Base-by-base conservation (phyloP, 2,888 invertebrate genomes). In the Atrina japonica region DNA sequence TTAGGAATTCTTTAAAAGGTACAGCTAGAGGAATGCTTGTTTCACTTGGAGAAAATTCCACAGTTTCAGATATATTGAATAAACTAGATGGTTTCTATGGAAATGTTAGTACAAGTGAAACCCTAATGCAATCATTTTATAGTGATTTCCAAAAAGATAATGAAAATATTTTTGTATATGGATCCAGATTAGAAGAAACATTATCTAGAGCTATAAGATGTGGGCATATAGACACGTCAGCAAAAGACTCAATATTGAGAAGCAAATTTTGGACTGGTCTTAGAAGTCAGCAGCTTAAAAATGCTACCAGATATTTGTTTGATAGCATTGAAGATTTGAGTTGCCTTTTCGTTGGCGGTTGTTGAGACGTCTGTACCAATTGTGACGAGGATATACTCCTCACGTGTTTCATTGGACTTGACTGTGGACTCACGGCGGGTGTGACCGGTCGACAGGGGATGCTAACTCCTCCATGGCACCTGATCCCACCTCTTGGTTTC, bases 251-350 rank as follows among this genome's bases (percentile, higher is more conserved):
- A 14, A 14, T 14, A n/a, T 43, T 43, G n/a, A 43, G 16, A 1
- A 16, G 43, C 43, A 43, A 35, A 29, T 27, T 29, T 56, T 11
- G 49, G 25, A 58, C 6, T 47, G 6, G 18, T 50, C 18, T n/a
- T n/a, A n/a, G n/a, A n/a, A n/a, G n/a, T n/a, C n/a, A n/a, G n/a
- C n/a, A n/a, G n/a, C n/a, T n/a, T 9, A 49, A 23, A 49, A 49
- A 49, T 49, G 1, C 49, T 16, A 50, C 70, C 14, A 23, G 64
- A 16, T 11, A 61, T 41, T 43, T 52, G 35, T 53, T 18, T 61
- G 68, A 60, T 27, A 21, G 18, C 14, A 16, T n/a, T n/a, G n/a
- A n/a, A n/a, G n/a, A n/a, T n/a, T n/a, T n/a, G n/a, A n/a, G n/a
- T n/a, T n/a, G n/a, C n/a, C n/a, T n/a, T n/a, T n/a, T n/a, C n/a